Evolutionary conservation across 2,888 invertebrate genomes (phyloP).

Genomic region (Halictus quadricinctus): DNA sequence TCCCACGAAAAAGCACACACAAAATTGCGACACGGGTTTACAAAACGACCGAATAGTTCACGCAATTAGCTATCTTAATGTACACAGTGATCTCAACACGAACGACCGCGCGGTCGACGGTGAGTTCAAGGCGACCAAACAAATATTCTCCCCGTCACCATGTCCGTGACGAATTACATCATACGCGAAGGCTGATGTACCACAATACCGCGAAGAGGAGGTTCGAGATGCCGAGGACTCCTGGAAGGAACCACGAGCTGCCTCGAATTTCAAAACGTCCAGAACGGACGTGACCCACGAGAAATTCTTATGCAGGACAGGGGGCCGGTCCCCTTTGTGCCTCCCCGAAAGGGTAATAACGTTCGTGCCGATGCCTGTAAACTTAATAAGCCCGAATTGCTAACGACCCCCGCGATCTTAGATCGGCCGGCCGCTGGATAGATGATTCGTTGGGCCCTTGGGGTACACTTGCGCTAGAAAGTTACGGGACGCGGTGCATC

Average conservation of each 20-base stretch:
- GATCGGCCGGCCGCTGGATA: slow-evolving; percentile 36
- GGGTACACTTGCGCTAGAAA: neutral
- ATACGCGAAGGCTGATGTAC: slow-evolving; percentile 38
- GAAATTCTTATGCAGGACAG: slow-evolving; percentile 43
- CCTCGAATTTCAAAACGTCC: slow-evolving; percentile 71
- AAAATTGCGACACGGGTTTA: slow-evolving; percentile 6
- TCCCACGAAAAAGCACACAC: neutral
- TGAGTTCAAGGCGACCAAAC: slow-evolving; percentile 61
- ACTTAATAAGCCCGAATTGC: slow-evolving; percentile 55
- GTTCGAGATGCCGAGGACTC: slow-evolving; percentile 34
- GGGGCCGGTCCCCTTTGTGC: slow-evolving; percentile 19
- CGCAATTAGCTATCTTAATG: slow-evolving; percentile 5
- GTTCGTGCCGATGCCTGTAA: slow-evolving; percentile 52
- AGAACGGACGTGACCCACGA: slow-evolving; percentile 60
- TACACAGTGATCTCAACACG: neutral
- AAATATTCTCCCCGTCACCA: slow-evolving; percentile 8
- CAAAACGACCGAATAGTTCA: neutral
- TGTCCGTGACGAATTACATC: slow-evolving; percentile 58
- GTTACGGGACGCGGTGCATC: neutral
- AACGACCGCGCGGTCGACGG: neutral
- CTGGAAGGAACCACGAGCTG: slow-evolving; percentile 54
- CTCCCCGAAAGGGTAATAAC: slow-evolving; percentile 42
- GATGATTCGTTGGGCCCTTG: slow-evolving; percentile 45
- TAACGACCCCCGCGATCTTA: slow-evolving; percentile 51
- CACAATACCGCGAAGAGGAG: slow-evolving; percentile 58